Conservation (phyloP, 2,113 vertebrate genomes). For the Brienomyrus brachyistius region DNA sequence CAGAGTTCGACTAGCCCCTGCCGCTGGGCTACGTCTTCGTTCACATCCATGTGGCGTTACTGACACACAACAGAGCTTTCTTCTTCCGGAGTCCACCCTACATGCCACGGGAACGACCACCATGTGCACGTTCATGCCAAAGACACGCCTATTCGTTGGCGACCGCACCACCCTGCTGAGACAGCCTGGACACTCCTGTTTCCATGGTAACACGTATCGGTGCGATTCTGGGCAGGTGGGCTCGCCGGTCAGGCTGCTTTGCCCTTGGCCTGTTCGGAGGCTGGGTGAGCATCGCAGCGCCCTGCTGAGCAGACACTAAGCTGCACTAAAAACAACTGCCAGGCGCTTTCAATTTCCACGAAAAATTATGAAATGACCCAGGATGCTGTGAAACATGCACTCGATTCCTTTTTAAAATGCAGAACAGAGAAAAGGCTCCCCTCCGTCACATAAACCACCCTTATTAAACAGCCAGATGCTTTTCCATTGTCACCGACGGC, state of each 20-base stretch:
- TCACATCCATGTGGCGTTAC: not conserved
- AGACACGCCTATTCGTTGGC: not conserved
- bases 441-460: not conserved
- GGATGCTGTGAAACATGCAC: not conserved
- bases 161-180: not conserved
- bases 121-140: not conserved
- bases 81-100: not conserved
- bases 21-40: not conserved
- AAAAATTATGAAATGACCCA: not conserved
- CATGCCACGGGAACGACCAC: not conserved
- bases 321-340: not conserved
- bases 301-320: not conserved
- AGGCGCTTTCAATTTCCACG: not conserved
- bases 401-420: not conserved
- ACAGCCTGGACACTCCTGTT: not conserved
- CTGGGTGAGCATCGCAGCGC: not conserved
- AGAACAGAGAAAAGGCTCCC: not conserved
- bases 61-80: not conserved
- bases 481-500: constrained; percentile 11
- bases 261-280: not conserved
- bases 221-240: not conserved
- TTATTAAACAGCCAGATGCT: constrained; percentile 1
- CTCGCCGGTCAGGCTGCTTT: not conserved
- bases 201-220: not conserved
- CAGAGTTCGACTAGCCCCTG: not conserved